These are phyloP conservation scores for Charina bottae DNA, from an alignment of 2,113 vertebrate genomes.

Conservation along the genomic window DNA sequence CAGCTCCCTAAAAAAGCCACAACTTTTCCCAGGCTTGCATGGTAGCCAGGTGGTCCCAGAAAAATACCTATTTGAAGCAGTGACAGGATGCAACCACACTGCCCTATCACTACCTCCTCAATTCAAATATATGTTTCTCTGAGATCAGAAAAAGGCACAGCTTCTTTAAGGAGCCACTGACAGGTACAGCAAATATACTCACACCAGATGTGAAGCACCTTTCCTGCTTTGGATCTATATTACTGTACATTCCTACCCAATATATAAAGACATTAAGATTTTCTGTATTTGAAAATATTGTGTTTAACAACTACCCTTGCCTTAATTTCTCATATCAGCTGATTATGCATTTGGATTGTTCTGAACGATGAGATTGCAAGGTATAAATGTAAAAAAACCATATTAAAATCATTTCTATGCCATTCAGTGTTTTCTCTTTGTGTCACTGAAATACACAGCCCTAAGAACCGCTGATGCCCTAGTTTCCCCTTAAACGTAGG, in stretches of 20 bases:
- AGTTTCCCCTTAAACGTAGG: background rate
- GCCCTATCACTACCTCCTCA: background rate
- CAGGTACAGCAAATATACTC: background rate
- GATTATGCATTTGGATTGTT: background rate
- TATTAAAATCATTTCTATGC: background rate
- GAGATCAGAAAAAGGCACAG: background rate
- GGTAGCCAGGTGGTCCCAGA: background rate
- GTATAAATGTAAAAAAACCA: background rate
- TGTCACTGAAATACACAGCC: conserved; percentile 6
- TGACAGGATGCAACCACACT: background rate
- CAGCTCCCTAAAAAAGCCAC: background rate
- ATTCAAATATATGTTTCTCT: background rate
- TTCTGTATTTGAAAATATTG: background rate
- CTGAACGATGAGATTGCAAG: background rate
- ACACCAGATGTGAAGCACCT: background rate
- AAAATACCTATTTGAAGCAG: background rate
- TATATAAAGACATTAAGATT: background rate
- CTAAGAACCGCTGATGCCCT: conserved; percentile 5
- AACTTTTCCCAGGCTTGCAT: background rate
- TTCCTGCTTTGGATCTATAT: background rate
- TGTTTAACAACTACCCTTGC: background rate
- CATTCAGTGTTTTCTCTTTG: background rate
- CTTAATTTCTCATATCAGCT: background rate
- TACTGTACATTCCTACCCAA: background rate
- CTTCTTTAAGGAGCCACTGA: background rate